Base-by-base conservation (phyloP, 1,140 invertebrate genomes). In the Aleiodes sp. region DNA sequence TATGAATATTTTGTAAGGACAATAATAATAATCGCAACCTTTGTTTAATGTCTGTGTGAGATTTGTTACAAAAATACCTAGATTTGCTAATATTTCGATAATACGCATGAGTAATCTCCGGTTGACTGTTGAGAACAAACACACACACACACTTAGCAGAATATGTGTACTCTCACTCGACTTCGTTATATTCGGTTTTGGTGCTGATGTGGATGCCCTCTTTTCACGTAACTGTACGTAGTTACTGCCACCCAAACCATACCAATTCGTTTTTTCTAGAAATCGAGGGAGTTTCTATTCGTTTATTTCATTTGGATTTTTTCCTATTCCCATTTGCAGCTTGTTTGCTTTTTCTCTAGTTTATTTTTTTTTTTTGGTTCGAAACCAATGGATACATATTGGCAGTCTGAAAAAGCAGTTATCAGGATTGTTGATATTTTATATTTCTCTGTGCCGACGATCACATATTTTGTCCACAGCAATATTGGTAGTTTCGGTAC, bases 141-240 rank as follows among this genome's bases (percentile, higher is more conserved):
- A n/a, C n/a, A n/a, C n/a, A n/a, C n/a, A n/a, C n/a, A n/a, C n/a
- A n/a, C n/a, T n/a, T n/a, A n/a, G 59, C 29, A 67, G 39, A 43
- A 71, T 37, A 63, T 68, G 46, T 72, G 66, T 33, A 39, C 59
- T 29, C 61, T 62, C 21, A 33, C 24, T 12, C 19, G 37, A 64
- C 41, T 71, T 52, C 65, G 70, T 71, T 71, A 69, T 72, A 65
- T 72, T 69, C 64, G 37, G 52, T 65, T 65, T 65, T 33, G 35
- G 21, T 68, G 41, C 46, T 37, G 39, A 68, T 29, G 29, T 14
- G 24, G 7, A 2, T 8, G 19, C 12, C n/a, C 57, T 68, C 37
- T 61, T 68, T 26, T 35, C 56, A n/a, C 43, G 57, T 26, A 64
- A 62, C 61, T 24, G 19, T 33, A 61, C 57, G 57, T 62, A 68